These are phyloP conservation scores for Volucella zonaria DNA, from an alignment of 2,888 invertebrate genomes.

Conservation along the genomic window DNA sequence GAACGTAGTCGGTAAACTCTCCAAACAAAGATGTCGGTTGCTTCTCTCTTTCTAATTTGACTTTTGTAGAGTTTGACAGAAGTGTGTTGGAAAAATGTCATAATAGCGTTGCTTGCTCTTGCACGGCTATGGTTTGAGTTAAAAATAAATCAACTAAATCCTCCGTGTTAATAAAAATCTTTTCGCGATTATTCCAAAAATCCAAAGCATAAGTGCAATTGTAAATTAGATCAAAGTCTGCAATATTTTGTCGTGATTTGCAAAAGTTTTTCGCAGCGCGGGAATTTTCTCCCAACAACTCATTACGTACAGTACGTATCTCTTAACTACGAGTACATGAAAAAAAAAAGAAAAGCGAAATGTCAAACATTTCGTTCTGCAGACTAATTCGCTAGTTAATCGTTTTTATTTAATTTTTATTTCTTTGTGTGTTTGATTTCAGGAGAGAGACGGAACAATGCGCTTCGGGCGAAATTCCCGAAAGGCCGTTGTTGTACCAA, in stretches of 20 bases:
- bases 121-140: constrained; percentile 28
- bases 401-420: constrained; percentile 50
- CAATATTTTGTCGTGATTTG: not conserved
- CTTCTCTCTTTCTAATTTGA: constrained; percentile 50
- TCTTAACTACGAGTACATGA: constrained; percentile 14
- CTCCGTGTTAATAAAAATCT: not conserved
- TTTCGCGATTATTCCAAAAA: not conserved
- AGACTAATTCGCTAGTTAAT: constrained; percentile 21
- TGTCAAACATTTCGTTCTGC: constrained; percentile 47
- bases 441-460: constrained; percentile 77
- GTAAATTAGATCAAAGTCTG: not conserved
- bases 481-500: constrained; percentile 74
- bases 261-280: constrained; percentile 35
- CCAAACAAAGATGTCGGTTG: constrained; percentile 40
- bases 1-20: constrained; percentile 44
- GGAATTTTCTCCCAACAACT: constrained; percentile 34
- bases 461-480: constrained; percentile 78
- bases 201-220: not conserved
- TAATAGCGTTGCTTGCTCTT: constrained; percentile 65
- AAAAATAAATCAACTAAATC: constrained; percentile 43
- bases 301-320: constrained; percentile 57
- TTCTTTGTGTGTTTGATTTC: constrained; percentile 60
- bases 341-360: constrained; percentile 8
- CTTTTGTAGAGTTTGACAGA: constrained; percentile 54
- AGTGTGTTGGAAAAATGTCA: constrained; percentile 64